Conservation (phyloP, 2,888 invertebrate species). For the Archips crataeganus region DNA sequence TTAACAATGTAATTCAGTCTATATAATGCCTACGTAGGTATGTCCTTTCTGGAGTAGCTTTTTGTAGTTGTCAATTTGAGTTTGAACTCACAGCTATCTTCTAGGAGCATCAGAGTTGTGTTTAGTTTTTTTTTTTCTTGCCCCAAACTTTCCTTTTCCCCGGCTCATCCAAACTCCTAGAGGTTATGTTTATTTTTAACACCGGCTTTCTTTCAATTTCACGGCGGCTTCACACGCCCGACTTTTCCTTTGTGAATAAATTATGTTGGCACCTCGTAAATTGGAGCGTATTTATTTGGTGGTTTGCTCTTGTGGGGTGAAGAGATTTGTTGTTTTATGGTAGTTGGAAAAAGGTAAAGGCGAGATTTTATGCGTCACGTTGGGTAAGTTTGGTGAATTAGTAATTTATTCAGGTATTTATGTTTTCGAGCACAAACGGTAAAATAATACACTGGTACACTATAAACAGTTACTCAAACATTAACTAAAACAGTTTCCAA, state of each 20-base stretch:
- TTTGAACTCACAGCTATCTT: background rate
- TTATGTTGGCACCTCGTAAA: constrained; percentile 76
- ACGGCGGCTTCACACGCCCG: constrained; percentile 65
- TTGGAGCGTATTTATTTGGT: constrained; percentile 63
- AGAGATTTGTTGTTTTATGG: constrained; percentile 57
- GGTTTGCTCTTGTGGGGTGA: constrained; percentile 58
- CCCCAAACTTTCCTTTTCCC: constrained; percentile 6
- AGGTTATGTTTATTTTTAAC: constrained; percentile 58
- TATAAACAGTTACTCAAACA: no score
- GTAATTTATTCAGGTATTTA: background rate
- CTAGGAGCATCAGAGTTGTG: background rate
- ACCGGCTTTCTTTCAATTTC: constrained; percentile 77
- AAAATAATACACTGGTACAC: no score
- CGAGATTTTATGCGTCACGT: background rate
- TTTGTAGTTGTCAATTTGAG: background rate
- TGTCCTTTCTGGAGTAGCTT: no score
- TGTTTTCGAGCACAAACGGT: no score
- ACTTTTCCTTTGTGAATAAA: constrained; percentile 77
- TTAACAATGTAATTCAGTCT: no score
- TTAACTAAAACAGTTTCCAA: no score
- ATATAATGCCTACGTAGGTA: no score
- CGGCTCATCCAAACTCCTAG: constrained; percentile 32
- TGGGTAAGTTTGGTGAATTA: background rate
- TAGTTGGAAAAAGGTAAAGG: constrained; percentile 9
- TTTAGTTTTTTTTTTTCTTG: background rate